phyloP scores from a whole-genome alignment of 2,797 vertebrate species.

The Serranus cabrilla region DNA sequence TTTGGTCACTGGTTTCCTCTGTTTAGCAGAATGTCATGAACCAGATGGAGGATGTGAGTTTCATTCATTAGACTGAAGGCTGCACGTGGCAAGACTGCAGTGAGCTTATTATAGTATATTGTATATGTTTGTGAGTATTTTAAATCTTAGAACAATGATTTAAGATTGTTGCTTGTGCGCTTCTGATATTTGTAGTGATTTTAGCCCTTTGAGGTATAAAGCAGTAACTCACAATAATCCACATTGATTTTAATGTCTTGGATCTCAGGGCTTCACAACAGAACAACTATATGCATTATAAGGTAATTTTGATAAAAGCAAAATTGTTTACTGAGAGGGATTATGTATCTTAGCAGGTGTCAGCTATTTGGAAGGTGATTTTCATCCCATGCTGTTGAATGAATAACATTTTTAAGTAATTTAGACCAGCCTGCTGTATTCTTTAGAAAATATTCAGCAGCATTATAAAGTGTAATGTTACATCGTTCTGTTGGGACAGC shows the following conservation, averaged over 20 bases:
- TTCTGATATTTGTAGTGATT: conserved; percentile 5
- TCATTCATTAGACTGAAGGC: conserved; percentile 33
- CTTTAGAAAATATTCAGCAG: conserved; percentile 6
- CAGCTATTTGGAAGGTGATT: conserved; percentile 15
- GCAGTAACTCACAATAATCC: not conserved
- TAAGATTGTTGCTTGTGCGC: conserved; percentile 15
- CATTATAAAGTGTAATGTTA: conserved; percentile 12
- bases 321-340: conserved; percentile 29
- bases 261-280: conserved; percentile 3
- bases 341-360: conserved; percentile 27
- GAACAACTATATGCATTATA: not conserved
- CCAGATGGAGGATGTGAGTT: not conserved
- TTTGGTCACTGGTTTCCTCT: conserved; percentile 45
- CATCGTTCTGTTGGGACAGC: conserved; percentile 7
- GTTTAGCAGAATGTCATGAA: not conserved
- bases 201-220: not conserved
- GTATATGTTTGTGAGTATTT: conserved; percentile 19
- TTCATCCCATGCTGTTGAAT: not conserved
- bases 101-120: conserved; percentile 14
- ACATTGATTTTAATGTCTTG: conserved; percentile 13
- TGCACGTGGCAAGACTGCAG: conserved; percentile 15
- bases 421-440: not conserved
- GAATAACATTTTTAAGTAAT: conserved; percentile 20
- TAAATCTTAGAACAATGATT: conserved; percentile 26
- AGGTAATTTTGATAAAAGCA: conserved; percentile 23